Evolutionary conservation across 2,888 invertebrate genomes (phyloP).

Genomic region (Archips crataeganus): DNA sequence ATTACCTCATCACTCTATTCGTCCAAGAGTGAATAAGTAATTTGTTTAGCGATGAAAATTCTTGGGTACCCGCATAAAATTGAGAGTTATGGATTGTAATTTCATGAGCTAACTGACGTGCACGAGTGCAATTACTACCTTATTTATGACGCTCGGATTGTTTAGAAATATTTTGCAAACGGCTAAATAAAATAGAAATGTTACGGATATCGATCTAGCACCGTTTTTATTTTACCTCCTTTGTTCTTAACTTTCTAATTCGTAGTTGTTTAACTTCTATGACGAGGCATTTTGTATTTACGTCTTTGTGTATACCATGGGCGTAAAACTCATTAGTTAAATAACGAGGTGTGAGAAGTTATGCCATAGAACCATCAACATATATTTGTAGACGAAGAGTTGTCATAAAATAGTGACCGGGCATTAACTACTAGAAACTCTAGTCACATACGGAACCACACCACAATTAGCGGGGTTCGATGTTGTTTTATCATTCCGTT

Average conservation of each 20-base stretch:
- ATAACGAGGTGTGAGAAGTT: slow-evolving; percentile 25
- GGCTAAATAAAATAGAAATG: neutral
- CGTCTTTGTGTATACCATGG: slow-evolving; percentile 11
- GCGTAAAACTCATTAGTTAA: slow-evolving; percentile 22
- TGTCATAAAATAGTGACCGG: neutral
- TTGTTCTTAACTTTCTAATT: slow-evolving; percentile 33
- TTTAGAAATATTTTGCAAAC: neutral
- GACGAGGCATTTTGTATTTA: slow-evolving; percentile 26
- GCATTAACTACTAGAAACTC: slow-evolving; percentile 6
- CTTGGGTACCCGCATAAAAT: slow-evolving; percentile 28
- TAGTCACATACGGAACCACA: slow-evolving; percentile 33
- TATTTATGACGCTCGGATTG: slow-evolving; percentile 15
- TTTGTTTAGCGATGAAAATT: slow-evolving; percentile 42
- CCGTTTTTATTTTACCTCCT: slow-evolving; percentile 21
- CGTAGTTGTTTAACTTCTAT: slow-evolving; percentile 9
- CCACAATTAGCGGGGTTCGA: slow-evolving; percentile 21
- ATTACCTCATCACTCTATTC: slow-evolving; percentile 39
- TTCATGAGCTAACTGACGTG: slow-evolving; percentile 15
- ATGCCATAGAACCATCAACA: slow-evolving; percentile 14
- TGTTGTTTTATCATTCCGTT: slow-evolving; percentile 46
- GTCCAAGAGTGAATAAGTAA: slow-evolving; percentile 35
- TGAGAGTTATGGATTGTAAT: slow-evolving; percentile 26
- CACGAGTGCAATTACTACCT: slow-evolving; percentile 22
- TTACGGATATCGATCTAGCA: slow-evolving; percentile 8
- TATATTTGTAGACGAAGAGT: slow-evolving; percentile 20